Base-by-base conservation (phyloP, 2,797 vertebrate species). In the Acanthornis magna region DNA sequence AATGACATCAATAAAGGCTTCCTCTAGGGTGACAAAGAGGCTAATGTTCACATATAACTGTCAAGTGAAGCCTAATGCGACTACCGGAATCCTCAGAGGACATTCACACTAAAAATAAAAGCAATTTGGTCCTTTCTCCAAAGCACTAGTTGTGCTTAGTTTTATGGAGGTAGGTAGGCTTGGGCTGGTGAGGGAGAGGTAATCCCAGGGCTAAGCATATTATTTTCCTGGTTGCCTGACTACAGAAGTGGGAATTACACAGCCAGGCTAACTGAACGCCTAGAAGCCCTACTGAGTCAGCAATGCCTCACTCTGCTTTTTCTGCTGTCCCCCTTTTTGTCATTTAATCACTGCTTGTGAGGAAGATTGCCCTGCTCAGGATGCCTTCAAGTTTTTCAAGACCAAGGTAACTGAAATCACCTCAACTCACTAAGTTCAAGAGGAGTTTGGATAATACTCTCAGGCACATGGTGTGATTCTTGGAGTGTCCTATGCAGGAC, bases 361-460 rank as follows among this genome's bases (percentile, higher is more conserved):
- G 42, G 42, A 75, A 88, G 30, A 19, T 60, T 86, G 23, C 21
- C 75, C 29, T 62, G 51, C 45, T 60, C 50, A 61, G 34, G 25
- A 29, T 1, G 2, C 30, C 36, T 43, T 76, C 20, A 43, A 36
- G 30, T 16, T 79, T 85, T 47, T 58, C 17, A 63, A 50, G 26
- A 32, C 21, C 61, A 36, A 83, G 25, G 40, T 83, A 78, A 29
- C 25, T n/a, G 36, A 63, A 93, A 61, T 81, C 26, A 30, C 43
- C 22, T 73, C 34, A 73, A 2, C 25, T 19, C 42, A 34, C 14
- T 42, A 38, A 66, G 34, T 32, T 53, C 17, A 30, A 42, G 30
- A 27, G 32, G 11, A 1, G 0, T 60, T 58, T 72, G 45, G 9
- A 32, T 7, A 26, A 32, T 0, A 3, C 11, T 38, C 10, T 71